Conservation (phyloP, 2,113 vertebrate genomes). For the Tachysurus fulvidraco region DNA sequence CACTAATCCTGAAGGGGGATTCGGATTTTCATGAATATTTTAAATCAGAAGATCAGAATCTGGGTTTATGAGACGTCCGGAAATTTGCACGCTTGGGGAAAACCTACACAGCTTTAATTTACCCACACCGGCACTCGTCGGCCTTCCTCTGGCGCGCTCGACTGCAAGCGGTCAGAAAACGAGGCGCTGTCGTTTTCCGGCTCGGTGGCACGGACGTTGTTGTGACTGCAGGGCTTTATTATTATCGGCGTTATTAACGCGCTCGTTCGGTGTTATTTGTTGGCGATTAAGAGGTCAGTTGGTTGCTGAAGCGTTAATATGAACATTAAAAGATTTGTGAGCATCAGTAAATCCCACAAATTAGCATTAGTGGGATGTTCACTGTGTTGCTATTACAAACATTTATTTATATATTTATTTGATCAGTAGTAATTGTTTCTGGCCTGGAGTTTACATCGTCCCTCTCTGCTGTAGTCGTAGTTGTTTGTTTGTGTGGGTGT, state of each 20-base stretch:
- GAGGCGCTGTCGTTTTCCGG: neutral
- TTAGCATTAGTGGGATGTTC: neutral
- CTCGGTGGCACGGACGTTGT: neutral
- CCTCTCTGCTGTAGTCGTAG: neutral
- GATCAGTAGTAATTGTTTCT: neutral
- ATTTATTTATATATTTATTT: neutral
- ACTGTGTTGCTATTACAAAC: neutral
- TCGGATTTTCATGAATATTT: constrained; percentile 73
- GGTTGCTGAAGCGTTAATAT: too few relatives aligned
- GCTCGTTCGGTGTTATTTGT: too few relatives aligned
- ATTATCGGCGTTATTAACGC: neutral
- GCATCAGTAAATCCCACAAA: too few relatives aligned
- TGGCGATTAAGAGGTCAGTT: neutral
- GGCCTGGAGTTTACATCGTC: neutral
- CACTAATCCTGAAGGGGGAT: constrained; percentile 73
- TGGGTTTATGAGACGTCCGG: neutral
- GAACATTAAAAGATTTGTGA: too few relatives aligned
- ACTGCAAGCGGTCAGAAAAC: neutral
- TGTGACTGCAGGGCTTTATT: neutral
- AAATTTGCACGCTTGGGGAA: neutral
- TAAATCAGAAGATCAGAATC: constrained; percentile 59
- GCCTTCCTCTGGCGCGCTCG: neutral
- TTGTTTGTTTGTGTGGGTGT: constrained; percentile 59
- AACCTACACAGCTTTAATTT: neutral
- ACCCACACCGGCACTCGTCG: too few relatives aligned